Evolutionary conservation across 1,140 invertebrate species (phyloP), one percentile per base, ranked within the genome.

Genomic region (Micrasema longulum): DNA sequence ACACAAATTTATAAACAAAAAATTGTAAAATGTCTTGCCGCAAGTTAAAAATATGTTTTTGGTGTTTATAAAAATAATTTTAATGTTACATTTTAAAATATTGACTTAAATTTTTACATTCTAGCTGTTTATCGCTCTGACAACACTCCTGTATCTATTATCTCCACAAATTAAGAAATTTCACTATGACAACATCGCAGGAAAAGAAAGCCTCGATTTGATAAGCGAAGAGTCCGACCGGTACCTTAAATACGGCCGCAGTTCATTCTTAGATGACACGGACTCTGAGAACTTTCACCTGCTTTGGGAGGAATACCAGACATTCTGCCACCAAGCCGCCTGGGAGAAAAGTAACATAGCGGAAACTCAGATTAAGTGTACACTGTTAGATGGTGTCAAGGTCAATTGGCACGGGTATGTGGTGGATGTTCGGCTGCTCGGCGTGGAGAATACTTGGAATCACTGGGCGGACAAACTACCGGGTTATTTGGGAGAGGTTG

Each of bases 351-450:
- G 86, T 5, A 91, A 91, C 55, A 87, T 86, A 5, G 89, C 89
- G 16, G 85, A 87, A 31, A 88, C 90, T 0, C 92, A 93, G 79
- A 81, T 91, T 0, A 88, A 88, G 50, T 94, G 92, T 76, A 84
- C 89, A 0, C 84, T 91, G 41, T 78, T 93, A 1, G 88, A 91
- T 63, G 88, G 91, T 10, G 80, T 89, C 23, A 80, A 84, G 1
- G 83, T 93, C 3, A 86, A 88, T 38, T 93, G 92, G 92, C 88
- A 92, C 73, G 92, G 92, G 35, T 91, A 89, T 75, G 86, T 93
- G 0, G 87, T 87, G 2, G 89, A 91, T 55, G 87, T 92, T 0
- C 87, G 87, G 36, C 79, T 94, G 5, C 87, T 82, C 47, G 87
- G 83, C 10, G 84, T 92, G 1, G 81, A 80, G 14, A 94, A 94